Evolutionary conservation across 2,113 vertebrate species (phyloP).

Genomic region (Eonycteris spelaea): DNA sequence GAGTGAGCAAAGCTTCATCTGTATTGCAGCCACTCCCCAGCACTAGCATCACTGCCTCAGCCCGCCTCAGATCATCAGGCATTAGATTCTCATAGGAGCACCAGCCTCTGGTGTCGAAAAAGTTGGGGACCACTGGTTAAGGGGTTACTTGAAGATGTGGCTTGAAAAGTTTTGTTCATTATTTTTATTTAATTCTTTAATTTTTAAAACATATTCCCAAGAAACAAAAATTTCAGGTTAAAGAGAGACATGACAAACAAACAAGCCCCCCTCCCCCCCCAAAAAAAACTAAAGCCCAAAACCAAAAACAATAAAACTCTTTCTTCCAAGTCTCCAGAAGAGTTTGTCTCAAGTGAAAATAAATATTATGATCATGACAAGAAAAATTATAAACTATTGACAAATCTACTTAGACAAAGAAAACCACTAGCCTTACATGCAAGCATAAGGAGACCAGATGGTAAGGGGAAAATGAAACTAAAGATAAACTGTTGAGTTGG

Average conservation of each 20-base stretch:
- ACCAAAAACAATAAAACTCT: not conserved
- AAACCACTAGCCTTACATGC: conserved; percentile 60
- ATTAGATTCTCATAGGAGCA: too few relatives aligned
- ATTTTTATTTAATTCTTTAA: conserved; percentile 19
- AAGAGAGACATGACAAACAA: not conserved
- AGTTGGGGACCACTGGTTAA: too few relatives aligned
- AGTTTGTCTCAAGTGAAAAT: conserved; percentile 68
- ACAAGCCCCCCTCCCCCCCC: too few relatives aligned
- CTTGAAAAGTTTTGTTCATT: not conserved
- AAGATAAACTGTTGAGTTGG: conserved; percentile 59
- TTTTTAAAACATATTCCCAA: not conserved
- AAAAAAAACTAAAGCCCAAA: not conserved
- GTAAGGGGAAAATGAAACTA: conserved; percentile 55
- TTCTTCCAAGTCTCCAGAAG: conserved; percentile 70
- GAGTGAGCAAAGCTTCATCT: too few relatives aligned
- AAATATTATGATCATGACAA: conserved; percentile 76
- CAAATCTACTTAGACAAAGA: conserved; percentile 69
- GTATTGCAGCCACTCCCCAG: too few relatives aligned
- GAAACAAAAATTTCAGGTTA: conserved; percentile 42
- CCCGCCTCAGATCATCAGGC: too few relatives aligned
- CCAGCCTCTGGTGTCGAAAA: too few relatives aligned
- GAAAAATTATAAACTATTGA: conserved; percentile 71
- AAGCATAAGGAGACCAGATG: conserved; percentile 74
- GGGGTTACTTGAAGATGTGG: not conserved
- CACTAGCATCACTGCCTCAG: too few relatives aligned